These are phyloP conservation scores for Tichodroma muraria DNA, from an alignment of 2,113 vertebrate species.

Conservation along the genomic window DNA sequence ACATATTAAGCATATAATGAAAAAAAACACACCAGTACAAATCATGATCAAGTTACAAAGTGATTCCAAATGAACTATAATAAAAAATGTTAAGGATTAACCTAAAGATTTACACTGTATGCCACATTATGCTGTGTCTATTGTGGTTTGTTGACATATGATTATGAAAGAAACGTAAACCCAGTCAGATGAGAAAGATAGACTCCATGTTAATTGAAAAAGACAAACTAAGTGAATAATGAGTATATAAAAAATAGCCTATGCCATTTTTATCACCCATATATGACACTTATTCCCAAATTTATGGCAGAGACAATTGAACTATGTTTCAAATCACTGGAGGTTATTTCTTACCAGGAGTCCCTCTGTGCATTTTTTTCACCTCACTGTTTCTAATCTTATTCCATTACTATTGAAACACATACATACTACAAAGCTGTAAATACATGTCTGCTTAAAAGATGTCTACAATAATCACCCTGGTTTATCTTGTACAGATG, in stretches of 20 bases:
- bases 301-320: constrained; percentile 72
- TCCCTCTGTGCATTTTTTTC: constrained; percentile 41
- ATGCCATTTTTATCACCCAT: constrained; percentile 72
- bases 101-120: constrained; percentile 59
- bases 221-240: constrained; percentile 76
- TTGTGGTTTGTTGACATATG: constrained; percentile 64
- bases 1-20: constrained; percentile 26
- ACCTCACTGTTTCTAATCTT: constrained; percentile 39
- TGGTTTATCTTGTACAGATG: constrained; percentile 6
- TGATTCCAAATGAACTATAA: constrained; percentile 58
- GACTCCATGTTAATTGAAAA: constrained; percentile 72
- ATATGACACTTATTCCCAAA: constrained; percentile 72
- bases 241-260: constrained; percentile 74
- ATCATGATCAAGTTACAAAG: constrained; percentile 63
- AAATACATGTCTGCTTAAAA: constrained; percentile 24
- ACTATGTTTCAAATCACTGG: constrained; percentile 69
- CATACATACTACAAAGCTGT: constrained; percentile 2
- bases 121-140: constrained; percentile 49
- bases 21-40: constrained; percentile 35
- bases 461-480: background rate
- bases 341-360: constrained; percentile 55
- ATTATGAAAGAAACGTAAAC: constrained; percentile 72
- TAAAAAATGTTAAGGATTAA: constrained; percentile 55
- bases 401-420: constrained; percentile 26
- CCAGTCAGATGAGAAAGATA: constrained; percentile 69